Percentiles rank a stretch among this genome's conserved stretches.
These are phyloP conservation scores for Aspidapion aeneum DNA, from an alignment of 2,888 invertebrate species.

Conservation along the genomic window DNA sequence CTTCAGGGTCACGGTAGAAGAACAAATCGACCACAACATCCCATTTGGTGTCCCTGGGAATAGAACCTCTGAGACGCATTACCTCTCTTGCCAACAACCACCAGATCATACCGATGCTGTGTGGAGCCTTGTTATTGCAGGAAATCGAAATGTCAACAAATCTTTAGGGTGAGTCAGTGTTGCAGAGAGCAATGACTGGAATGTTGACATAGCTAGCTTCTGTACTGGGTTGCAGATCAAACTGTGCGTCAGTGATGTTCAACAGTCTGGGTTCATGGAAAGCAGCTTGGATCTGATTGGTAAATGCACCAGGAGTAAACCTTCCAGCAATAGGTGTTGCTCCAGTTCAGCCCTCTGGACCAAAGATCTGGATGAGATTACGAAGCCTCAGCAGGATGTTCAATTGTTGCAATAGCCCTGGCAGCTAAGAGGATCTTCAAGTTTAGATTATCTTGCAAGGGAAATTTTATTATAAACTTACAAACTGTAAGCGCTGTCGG, in stretches of 20 bases:
- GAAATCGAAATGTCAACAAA: conserved; percentile 99
- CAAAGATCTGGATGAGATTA: conserved; percentile 91
- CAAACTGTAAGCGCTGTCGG: too few relatives aligned
- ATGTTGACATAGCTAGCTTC: conserved; percentile 99
- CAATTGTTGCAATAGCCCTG: conserved; percentile 96
- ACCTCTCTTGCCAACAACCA: conserved; percentile 96
- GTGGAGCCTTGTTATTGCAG: conserved; percentile 96
- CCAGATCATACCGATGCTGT: conserved; percentile 99
- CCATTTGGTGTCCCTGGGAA: conserved; percentile 91
- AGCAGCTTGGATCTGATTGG: conserved; percentile 78
- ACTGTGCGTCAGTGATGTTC: conserved; percentile 93
- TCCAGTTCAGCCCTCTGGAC: conserved; percentile 98
- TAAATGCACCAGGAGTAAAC: conserved; percentile 87
- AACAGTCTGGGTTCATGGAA: conserved; percentile 97
- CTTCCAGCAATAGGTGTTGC: conserved; percentile 98
- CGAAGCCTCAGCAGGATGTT: conserved; percentile 96
- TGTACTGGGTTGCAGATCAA: conserved; percentile 94
- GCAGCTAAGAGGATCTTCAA: conserved; percentile 95
- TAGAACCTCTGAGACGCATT: conserved; percentile 87
- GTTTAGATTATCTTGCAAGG: too few relatives aligned
- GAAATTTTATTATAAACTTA: too few relatives aligned
- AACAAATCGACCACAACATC: conserved; percentile 98
- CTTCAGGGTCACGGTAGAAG: conserved; percentile 99
- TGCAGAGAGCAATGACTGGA: conserved; percentile 97
- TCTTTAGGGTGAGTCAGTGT: conserved; percentile 94